Base-by-base conservation (phyloP, 2,797 vertebrate species). In the Hyperoplus lanceolatus region DNA sequence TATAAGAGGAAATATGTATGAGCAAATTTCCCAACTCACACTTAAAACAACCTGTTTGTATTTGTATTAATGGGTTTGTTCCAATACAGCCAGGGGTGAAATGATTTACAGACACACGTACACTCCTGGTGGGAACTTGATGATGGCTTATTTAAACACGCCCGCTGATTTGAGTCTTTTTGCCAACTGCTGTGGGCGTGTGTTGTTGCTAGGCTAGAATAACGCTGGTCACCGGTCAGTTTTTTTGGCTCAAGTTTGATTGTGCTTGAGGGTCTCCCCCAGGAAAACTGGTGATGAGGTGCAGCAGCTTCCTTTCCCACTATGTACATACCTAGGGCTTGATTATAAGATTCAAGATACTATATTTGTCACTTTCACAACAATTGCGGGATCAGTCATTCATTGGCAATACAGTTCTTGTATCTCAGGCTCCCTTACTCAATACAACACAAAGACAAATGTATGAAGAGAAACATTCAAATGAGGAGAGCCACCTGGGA, bases 111-210 rank as follows among this genome's bases (percentile, higher is more conserved):
- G 68, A 51, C 66, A 7, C 58, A 41, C 1, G 11, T 48, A 57
- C 38, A n/a, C 65, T 45, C 67, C 56, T 78, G 79, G 73, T 76
- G 45, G 78, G 29, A 29, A 74, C 79, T 77, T 85, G 76, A 69
- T 84, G 87, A 88, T 68, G 86, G 77, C 89, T 88, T 87, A 39
- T 91, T 94, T 73, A 83, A 83, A 79, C 36, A 6, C 29, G 29
- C n/a, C 53, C 16, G 76, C 29, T 65, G 78, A 53, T 79, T 45
- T 45, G 62, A 88, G 60, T 80, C 74, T 78, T 82, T 84, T 68
- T 73, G 68, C 68, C 79, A 80, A 74, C 68, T 85, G 80, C 60
- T 64, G 29, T 10, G 42, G 59, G 45, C 4, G 3, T 81, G 58
- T 83, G 29, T 29, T 1, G 1, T 1, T 75, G 62, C 80, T 56